Percentiles rank a stretch among this genome's conserved stretches.
Conservation (phyloP, 2,797 vertebrate species). For the Sebastes steindachneri region DNA sequence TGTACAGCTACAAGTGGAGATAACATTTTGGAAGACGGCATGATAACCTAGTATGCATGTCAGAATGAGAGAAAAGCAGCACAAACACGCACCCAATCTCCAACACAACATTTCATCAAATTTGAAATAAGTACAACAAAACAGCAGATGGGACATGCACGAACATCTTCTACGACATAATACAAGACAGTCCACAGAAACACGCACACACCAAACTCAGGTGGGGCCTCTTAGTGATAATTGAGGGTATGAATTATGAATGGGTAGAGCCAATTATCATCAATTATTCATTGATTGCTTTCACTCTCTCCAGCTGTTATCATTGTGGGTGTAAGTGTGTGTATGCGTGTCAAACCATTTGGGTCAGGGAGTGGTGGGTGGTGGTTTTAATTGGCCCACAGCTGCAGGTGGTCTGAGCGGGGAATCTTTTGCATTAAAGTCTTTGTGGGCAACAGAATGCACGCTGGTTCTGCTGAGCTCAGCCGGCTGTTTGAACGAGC, state of each 20-base stretch:
- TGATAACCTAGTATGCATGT: neutral
- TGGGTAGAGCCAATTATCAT: slow-evolving; percentile 66
- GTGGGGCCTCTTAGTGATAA: slow-evolving; percentile 52
- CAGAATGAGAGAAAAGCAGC: neutral
- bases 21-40: slow-evolving; percentile 12
- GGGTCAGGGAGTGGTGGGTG: slow-evolving; percentile 43
- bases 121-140: neutral
- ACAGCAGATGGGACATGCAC: slow-evolving; percentile 9
- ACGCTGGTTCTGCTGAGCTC: slow-evolving; percentile 29
- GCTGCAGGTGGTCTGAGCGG: slow-evolving; percentile 55
- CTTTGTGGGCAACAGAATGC: slow-evolving; percentile 23
- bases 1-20: slow-evolving; percentile 15
- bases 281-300: slow-evolving; percentile 68
- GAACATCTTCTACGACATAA: neutral
- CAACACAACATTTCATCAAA: neutral
- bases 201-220: slow-evolving; percentile 16
- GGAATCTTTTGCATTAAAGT: slow-evolving; percentile 18
- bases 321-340: slow-evolving; percentile 9
- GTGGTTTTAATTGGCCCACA: slow-evolving; percentile 64
- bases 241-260: slow-evolving; percentile 80
- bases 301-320: slow-evolving; percentile 65
- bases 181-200: slow-evolving; percentile 9
- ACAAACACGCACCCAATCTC: neutral
- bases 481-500: slow-evolving; percentile 13
- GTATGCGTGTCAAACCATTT: slow-evolving; percentile 19